Conservation (phyloP, 2,113 vertebrate species). For the Gymnocephalus cernua region DNA sequence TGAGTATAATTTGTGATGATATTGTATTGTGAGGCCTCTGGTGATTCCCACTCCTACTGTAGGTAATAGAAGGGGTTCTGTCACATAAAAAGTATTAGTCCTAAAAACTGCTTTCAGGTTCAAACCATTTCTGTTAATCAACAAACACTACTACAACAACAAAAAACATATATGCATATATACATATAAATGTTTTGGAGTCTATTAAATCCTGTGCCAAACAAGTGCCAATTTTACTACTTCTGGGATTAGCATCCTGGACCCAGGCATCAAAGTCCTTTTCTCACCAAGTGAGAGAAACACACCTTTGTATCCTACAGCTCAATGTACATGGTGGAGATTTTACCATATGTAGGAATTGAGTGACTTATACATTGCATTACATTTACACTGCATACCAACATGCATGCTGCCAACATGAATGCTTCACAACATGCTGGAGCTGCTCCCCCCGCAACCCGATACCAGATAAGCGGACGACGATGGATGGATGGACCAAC, state of each 20-base stretch:
- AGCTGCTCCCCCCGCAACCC: too few species aligned
- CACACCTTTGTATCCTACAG: background rate
- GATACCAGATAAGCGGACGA: too few species aligned
- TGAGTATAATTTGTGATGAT: too few species aligned
- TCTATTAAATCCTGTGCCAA: background rate
- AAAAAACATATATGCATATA: too few species aligned
- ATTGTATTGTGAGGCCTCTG: too few species aligned
- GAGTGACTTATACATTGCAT: background rate
- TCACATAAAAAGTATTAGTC: background rate
- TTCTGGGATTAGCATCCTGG: conserved; percentile 1
- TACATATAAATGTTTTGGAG: background rate
- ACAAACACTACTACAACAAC: background rate
- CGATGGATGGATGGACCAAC: too few species aligned
- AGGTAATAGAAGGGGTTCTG: too few species aligned
- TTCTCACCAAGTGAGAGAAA: background rate
- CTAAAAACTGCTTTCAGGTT: background rate
- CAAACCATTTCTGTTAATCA: background rate
- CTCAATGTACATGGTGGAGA: background rate
- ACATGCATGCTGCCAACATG: too few species aligned
- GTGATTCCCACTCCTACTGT: too few species aligned
- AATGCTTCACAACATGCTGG: too few species aligned
- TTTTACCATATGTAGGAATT: background rate
- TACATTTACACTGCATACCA: too few species aligned
- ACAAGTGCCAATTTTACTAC: background rate
- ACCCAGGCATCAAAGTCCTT: conserved; percentile 1